Base-by-base conservation (phyloP, 2,113 vertebrate species). In the Tyrannus savana region DNA sequence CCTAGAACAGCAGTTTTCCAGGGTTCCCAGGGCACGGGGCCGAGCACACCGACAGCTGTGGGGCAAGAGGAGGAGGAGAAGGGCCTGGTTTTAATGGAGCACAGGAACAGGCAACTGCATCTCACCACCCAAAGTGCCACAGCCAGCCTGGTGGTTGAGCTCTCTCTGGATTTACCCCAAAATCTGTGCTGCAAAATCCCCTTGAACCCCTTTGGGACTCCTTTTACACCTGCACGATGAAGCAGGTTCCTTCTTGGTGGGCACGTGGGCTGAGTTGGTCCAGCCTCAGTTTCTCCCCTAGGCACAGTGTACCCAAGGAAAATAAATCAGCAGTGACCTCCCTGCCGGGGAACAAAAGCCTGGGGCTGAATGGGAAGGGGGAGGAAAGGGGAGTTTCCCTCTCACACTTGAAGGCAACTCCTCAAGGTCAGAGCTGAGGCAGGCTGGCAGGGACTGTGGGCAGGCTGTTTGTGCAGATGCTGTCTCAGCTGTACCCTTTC, bases 381-480 rank as follows among this genome's bases (percentile, higher is more conserved):
- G 39, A 73, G 84, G 77, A 87, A 74, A 53, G 90, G 71, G 74
- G 87, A 90, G 92, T 90, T 93, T 78, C 16, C 71, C 39, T 89
- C n/a, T 64, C 16, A 44, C 35, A 23, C 75, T 90, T 53, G 25
- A 49, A 60, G 89, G 91, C 80, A 64, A 0, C 58, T 84, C n/a
- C 74, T 91, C 81, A 97, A 96, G 94, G 96, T 94, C 94, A 77
- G 87, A 42, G 88, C 93, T 33, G 89, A 88, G 90, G 84, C 78
- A 15, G 4, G 35, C 90, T 95, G 96, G 93, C 93, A 93, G 92
- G 60, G 84, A 5, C 79, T 71, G 53, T 78, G 91, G 94, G 91
- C 91, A 95, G 89, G 90, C 88, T 92, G 89, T 1, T 59, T 19
- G 79, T 92, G 92, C 93, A 95, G 96, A 94, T 93, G 96, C 96